A percentile compares a stretch with the other conserved stretches of the same genome.
Conservation (phyloP, 2,797 vertebrate genomes). For the Crocodylus rhombifer region DNA sequence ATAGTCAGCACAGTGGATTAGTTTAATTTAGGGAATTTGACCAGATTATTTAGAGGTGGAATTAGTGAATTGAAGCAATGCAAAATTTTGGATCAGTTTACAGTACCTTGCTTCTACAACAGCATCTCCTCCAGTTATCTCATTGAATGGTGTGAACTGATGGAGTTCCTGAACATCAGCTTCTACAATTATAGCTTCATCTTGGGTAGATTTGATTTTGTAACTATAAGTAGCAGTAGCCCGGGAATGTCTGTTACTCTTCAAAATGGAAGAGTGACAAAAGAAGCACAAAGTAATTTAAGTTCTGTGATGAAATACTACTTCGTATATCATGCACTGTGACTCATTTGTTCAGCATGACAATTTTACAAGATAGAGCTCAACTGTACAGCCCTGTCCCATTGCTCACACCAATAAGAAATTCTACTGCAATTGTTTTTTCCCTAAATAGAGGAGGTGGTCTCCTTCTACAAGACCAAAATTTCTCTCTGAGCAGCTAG, state of each 20-base stretch:
- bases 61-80: slow-evolving; percentile 37
- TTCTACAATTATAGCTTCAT: slow-evolving; percentile 80
- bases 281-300: slow-evolving; percentile 16
- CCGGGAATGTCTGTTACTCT: slow-evolving; percentile 82
- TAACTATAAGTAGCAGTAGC: slow-evolving; percentile 83
- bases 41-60: slow-evolving; percentile 7
- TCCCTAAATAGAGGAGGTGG: slow-evolving; percentile 34
- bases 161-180: slow-evolving; percentile 83
- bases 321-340: slow-evolving; percentile 13
- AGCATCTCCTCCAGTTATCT: slow-evolving; percentile 81
- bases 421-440: slow-evolving; percentile 7
- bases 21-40: slow-evolving; percentile 15
- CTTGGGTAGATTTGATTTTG: slow-evolving; percentile 79
- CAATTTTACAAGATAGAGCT: slow-evolving; percentile 20
- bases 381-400: not conserved
- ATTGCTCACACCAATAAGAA: slow-evolving; percentile 12
- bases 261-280: slow-evolving; percentile 23
- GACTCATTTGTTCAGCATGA: slow-evolving; percentile 3
- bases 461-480: slow-evolving; percentile 7
- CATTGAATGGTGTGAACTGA: slow-evolving; percentile 85
- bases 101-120: slow-evolving; percentile 88
- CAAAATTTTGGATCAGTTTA: not conserved
- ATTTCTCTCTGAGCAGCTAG: not conserved
- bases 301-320: not conserved
- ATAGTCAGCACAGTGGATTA: slow-evolving; percentile 37